Conservation (phyloP, 2,113 vertebrate species). For the Myanophis thanlyinensis region DNA sequence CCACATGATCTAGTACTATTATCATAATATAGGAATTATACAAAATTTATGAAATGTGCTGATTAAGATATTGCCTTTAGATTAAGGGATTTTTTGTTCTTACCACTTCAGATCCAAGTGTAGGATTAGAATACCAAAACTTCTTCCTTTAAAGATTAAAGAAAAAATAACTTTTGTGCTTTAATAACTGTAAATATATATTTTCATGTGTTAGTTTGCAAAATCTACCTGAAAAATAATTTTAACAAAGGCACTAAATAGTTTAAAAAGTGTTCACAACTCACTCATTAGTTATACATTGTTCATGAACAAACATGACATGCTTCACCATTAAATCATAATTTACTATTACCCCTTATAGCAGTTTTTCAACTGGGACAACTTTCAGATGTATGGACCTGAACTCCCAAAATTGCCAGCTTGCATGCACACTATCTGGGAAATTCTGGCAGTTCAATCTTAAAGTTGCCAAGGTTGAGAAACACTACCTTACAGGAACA, state of each 20-base stretch:
- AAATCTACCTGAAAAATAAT: background rate
- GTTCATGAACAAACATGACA: background rate
- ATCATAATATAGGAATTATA: background rate
- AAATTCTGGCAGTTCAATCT: background rate
- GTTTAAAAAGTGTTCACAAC: background rate
- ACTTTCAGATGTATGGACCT: background rate
- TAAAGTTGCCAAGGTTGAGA: background rate
- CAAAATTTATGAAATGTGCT: background rate
- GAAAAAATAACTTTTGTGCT: background rate
- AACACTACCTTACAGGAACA: background rate
- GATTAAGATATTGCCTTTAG: background rate
- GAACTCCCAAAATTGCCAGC: background rate
- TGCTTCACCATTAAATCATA: background rate
- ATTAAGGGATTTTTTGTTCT: slow-evolving; percentile 23
- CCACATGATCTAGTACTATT: background rate
- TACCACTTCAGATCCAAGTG: slow-evolving; percentile 64
- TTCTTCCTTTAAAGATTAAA: slow-evolving; percentile 73
- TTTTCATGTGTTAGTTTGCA: background rate
- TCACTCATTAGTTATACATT: background rate
- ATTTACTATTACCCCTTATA: background rate
- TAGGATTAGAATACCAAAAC: slow-evolving; percentile 77
- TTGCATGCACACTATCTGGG: background rate
- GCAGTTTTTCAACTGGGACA: background rate
- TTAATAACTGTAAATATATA: background rate
- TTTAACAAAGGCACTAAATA: background rate